Conservation (phyloP, 1,140 invertebrate species). For the Drosophila teissieri region DNA sequence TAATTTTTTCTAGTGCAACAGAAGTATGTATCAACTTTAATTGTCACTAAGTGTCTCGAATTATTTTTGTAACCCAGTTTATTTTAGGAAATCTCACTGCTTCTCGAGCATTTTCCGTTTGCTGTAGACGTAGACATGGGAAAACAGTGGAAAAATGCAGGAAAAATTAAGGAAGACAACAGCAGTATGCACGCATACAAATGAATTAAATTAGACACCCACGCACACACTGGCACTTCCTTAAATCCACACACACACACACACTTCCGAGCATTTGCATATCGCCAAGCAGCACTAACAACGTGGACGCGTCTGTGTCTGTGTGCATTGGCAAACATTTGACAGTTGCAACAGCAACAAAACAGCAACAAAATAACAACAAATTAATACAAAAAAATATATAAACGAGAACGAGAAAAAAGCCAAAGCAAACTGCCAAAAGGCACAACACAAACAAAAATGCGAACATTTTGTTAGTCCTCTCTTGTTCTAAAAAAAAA, state of each 20-base stretch:
- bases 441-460: constrained; percentile 45
- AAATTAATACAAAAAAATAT: constrained; percentile 6
- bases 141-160: not conserved
- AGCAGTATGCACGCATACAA: not conserved
- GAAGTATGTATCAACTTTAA: no score
- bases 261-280: not conserved
- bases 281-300: constrained; percentile 1
- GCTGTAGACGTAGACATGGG: no score
- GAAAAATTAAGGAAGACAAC: constrained; percentile 8
- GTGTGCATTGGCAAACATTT: constrained; percentile 43
- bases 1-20: no score
- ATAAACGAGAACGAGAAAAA: constrained; percentile 19
- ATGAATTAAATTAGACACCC: constrained; percentile 23
- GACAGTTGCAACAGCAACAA: constrained; percentile 20
- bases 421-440: constrained; percentile 45
- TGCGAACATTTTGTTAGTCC: constrained; percentile 7
- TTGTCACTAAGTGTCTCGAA: no score
- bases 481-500: constrained; percentile 15
- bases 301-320: constrained; percentile 18
- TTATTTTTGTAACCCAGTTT: not conserved
- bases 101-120: not conserved
- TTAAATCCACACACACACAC: not conserved
- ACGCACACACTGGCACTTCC: not conserved
- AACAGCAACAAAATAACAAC: constrained; percentile 8
- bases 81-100: not conserved